A percentile compares a stretch with the other conserved stretches of the same genome.
phyloP scores from a whole-genome alignment of 2,888 invertebrate species.

The Hartigia nigra region DNA sequence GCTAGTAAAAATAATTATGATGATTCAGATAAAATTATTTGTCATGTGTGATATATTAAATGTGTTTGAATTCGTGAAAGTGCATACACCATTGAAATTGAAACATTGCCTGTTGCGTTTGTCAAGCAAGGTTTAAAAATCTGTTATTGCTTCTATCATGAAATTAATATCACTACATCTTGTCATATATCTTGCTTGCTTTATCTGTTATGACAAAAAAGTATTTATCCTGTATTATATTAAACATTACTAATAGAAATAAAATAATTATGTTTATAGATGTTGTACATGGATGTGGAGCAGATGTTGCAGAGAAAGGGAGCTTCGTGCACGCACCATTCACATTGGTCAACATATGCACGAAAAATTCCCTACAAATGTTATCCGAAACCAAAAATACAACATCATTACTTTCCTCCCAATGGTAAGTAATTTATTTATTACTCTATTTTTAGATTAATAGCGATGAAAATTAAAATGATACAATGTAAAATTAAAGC shows the following conservation, averaged over 20 bases:
- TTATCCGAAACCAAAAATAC: constrained; percentile 98
- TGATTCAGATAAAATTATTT: not conserved
- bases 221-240: not conserved
- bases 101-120: not conserved
- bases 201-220: not conserved
- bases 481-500: not conserved
- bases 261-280: constrained; percentile 68
- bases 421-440: constrained; percentile 63
- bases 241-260: not conserved
- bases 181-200: not conserved
- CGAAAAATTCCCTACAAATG: constrained; percentile 93
- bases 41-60: not conserved
- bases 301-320: constrained; percentile 79
- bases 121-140: not conserved
- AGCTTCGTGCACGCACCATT: constrained; percentile 81
- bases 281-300: constrained; percentile 82
- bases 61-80: not conserved
- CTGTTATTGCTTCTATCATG: not conserved
- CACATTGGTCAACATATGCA: constrained; percentile 80
- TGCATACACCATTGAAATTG: not conserved
- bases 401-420: constrained; percentile 91
- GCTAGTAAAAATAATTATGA: not conserved
- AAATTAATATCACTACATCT: not conserved
- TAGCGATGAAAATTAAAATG: not conserved
- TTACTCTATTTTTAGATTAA: not conserved